Conservation (phyloP, 1,140 invertebrate species). For the Saccostrea cuccullata region DNA sequence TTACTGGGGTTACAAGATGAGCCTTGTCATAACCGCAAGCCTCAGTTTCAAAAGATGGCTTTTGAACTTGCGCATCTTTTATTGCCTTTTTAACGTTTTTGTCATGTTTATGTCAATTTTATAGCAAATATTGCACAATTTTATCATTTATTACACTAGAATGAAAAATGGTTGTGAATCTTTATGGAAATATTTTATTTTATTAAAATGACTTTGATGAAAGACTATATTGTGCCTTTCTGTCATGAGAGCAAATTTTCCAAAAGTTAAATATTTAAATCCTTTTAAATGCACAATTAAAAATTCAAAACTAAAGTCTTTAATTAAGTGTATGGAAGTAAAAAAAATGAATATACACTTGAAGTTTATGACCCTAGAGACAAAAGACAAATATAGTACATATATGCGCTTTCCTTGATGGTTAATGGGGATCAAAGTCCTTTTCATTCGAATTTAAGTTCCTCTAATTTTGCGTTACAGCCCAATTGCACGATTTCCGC, state of each 20-base stretch:
- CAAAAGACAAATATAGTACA: background rate
- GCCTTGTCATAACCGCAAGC: background rate
- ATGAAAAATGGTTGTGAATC: background rate
- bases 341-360: too few relatives aligned
- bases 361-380: too few relatives aligned
- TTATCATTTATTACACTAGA: background rate
- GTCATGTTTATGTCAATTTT: background rate
- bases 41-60: background rate
- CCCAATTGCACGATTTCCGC: background rate
- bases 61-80: background rate
- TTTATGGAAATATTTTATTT: background rate
- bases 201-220: constrained; percentile 4
- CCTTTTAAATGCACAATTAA: background rate
- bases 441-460: background rate
- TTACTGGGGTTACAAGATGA: background rate
- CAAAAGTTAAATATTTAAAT: background rate
- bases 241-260: background rate
- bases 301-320: background rate
- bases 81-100: background rate
- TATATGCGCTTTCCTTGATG: background rate
- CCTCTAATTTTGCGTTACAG: background rate
- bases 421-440: background rate
- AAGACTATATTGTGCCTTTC: background rate
- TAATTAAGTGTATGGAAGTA: too few relatives aligned
- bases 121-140: background rate